Percentiles rank a stretch among this genome's conserved stretches.
phyloP scores from a whole-genome alignment of 2,797 vertebrate species.

The Tokudaia tokunoshimensis region DNA sequence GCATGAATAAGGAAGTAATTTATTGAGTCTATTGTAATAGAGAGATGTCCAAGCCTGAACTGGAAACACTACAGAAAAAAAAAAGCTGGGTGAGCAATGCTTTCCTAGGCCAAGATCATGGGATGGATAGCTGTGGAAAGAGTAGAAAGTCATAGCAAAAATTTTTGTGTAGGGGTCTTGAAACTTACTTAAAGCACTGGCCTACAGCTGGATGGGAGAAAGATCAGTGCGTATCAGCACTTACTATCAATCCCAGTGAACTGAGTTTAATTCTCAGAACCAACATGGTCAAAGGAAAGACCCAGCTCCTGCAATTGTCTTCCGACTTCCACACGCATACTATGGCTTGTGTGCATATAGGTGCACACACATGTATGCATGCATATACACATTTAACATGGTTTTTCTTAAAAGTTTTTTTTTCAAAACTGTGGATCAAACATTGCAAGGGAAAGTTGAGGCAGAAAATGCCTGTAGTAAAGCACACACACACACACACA shows the following conservation, averaged over 20 bases:
- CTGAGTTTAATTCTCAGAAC: neutral
- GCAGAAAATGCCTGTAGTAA: neutral
- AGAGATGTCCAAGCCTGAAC: neutral
- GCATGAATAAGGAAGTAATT: conserved; percentile 5
- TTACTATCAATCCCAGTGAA: neutral
- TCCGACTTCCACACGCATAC: neutral
- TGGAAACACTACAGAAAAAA: neutral
- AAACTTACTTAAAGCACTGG: conserved; percentile 10
- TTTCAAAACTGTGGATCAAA: neutral
- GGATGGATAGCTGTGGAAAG: neutral
- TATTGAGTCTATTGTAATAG: neutral
- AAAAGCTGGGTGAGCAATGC: neutral
- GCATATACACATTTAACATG: neutral
- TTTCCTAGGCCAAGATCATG: neutral
- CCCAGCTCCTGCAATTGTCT: neutral
- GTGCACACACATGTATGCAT: neutral
- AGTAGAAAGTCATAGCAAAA: neutral
- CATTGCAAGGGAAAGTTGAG: neutral
- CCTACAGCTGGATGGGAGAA: neutral
- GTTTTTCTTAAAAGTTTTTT: neutral
- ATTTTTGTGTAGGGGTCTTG: neutral
- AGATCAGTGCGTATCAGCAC: neutral
- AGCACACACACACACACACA: neutral
- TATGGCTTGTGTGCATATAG: neutral
- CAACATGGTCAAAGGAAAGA: neutral